Conservation (phyloP, 2,888 invertebrate species). For the Prosapia bicincta region DNA sequence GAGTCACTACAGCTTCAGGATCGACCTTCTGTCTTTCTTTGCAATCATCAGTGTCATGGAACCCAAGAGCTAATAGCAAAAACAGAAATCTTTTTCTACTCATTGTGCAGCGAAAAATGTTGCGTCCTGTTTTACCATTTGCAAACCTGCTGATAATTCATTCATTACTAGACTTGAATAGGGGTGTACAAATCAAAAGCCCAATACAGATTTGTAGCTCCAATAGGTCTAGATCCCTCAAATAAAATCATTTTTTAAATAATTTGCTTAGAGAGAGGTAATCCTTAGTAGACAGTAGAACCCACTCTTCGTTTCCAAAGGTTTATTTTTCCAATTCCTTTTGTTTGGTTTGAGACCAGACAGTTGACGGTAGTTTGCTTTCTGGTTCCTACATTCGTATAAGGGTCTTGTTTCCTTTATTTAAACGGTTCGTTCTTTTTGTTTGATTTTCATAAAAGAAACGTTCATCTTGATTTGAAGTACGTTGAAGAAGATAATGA, state of each 20-base stretch:
- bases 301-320: too few relatives aligned
- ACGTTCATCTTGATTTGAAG: too few relatives aligned
- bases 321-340: too few relatives aligned
- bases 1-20: conserved; percentile 15
- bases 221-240: conserved; percentile 13
- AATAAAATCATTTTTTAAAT: too few relatives aligned
- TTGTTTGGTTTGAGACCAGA: neutral
- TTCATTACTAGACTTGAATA: too few relatives aligned
- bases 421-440: too few relatives aligned
- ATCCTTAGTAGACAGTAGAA: too few relatives aligned
- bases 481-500: too few relatives aligned
- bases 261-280: too few relatives aligned
- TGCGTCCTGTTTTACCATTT: conserved; percentile 17
- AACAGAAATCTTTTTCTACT: conserved; percentile 5
- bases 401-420: too few relatives aligned
- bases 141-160: conserved; percentile 29
- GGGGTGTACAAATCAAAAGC: too few relatives aligned
- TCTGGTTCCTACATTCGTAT: conserved; percentile 3
- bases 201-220: conserved; percentile 18
- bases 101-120: conserved; percentile 17
- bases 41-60: conserved; percentile 3
- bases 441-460: too few relatives aligned
- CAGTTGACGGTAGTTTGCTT: neutral
- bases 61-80: neutral
- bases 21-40: neutral